Percentiles rank a stretch among this genome's conserved stretches.
These are phyloP conservation scores for Bubo scandiacus DNA, from an alignment of 2,113 vertebrate species.

Conservation along the genomic window DNA sequence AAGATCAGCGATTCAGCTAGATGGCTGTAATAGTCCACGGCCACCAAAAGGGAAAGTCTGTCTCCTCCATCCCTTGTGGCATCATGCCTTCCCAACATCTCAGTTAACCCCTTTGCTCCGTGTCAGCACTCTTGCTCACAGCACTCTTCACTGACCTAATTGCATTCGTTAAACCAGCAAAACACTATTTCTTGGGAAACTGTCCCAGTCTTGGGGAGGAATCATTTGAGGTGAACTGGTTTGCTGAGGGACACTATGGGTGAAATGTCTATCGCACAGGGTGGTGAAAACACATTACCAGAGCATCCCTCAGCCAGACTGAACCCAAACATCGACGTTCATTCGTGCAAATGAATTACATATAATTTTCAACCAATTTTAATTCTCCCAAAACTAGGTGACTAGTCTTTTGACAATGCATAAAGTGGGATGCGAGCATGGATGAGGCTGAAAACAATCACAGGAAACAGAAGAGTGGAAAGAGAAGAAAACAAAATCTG, in stretches of 20 bases:
- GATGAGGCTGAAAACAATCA: background rate
- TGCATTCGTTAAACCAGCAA: background rate
- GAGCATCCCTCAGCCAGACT: background rate
- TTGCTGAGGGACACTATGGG: background rate
- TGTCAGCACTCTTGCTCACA: background rate
- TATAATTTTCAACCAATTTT: background rate
- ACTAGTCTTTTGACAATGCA: background rate
- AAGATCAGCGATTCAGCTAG: background rate
- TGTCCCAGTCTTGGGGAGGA: background rate
- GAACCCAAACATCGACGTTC: rapidly evolving
- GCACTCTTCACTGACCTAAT: background rate
- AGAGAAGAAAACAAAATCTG: background rate
- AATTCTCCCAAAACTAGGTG: background rate
- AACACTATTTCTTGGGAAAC: background rate
- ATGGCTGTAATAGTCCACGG: background rate
- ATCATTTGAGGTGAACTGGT: background rate
- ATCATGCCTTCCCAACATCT: background rate
- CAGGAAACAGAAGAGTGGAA: background rate
- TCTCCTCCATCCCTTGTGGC: background rate
- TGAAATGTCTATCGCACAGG: background rate
- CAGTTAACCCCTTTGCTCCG: background rate
- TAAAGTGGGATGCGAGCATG: background rate
- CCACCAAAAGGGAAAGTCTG: background rate
- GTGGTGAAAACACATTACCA: background rate
- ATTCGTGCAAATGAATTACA: background rate